Conservation (phyloP, 2,888 invertebrate species). For the Tortricodes alternella region DNA sequence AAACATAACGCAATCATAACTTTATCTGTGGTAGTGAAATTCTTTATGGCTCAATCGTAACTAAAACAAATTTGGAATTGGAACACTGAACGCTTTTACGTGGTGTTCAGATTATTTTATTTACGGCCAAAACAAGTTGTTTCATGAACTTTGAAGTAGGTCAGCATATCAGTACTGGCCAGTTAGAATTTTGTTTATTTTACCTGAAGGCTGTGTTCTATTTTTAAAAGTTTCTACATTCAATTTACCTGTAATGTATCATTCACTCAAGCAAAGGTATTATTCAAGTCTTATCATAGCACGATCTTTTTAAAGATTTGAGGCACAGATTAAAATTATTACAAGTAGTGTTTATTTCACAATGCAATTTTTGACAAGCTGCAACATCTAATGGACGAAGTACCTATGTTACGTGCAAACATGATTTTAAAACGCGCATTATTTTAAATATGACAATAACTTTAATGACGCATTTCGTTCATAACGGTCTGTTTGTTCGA, state of each 20-base stretch:
- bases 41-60: constrained; percentile 4
- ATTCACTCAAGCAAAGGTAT: too few species aligned
- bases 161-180: constrained; percentile 17
- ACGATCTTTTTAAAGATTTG: too few species aligned
- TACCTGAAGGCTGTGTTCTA: constrained; percentile 3
- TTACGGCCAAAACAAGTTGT: constrained; percentile 15
- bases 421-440: neutral
- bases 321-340: too few species aligned
- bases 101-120: constrained; percentile 12
- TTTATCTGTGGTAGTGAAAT: constrained; percentile 9
- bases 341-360: too few species aligned
- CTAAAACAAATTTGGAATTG: neutral
- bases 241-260: too few species aligned
- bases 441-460: neutral
- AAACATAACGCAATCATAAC: neutral
- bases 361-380: too few species aligned
- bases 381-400: too few species aligned
- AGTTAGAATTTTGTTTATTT: constrained; percentile 1
- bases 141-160: constrained; percentile 21
- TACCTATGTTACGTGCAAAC: too few species aligned
- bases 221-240: neutral
- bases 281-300: too few species aligned
- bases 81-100: constrained; percentile 9
- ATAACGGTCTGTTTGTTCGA: neutral
- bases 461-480: neutral